Percentiles rank a stretch among this genome's conserved stretches.
Conservation (phyloP, 2,113 vertebrate genomes). For the Cyanistes caeruleus region DNA sequence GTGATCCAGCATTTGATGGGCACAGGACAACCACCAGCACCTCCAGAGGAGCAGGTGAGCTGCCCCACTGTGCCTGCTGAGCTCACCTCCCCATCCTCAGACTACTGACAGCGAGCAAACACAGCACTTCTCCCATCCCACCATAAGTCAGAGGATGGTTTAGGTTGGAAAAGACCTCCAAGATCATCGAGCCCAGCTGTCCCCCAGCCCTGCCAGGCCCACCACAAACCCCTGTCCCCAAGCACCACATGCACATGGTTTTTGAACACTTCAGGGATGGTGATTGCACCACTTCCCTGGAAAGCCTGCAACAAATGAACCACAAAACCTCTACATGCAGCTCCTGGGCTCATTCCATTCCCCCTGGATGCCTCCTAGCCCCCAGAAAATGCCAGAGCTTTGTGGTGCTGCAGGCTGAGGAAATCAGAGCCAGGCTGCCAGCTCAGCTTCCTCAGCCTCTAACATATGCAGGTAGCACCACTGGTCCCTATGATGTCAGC, state of each 20-base stretch:
- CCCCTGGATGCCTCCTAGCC: not conserved
- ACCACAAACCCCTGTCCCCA: not conserved
- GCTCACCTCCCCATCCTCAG: not conserved
- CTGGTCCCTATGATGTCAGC: constrained; percentile 14
- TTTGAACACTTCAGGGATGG: not conserved
- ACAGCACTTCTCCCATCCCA: not conserved
- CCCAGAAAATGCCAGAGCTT: not conserved
- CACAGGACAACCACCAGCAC: fast-evolving
- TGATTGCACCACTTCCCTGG: not conserved
- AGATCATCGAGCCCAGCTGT: fast-evolving
- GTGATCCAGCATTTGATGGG: not conserved
- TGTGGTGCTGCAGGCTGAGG: not conserved
- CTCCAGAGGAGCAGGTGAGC: not conserved
- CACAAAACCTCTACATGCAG: not conserved
- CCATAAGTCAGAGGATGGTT: not conserved
- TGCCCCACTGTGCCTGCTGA: not conserved
- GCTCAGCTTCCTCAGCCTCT: constrained; percentile 1
- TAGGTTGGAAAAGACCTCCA: not conserved
- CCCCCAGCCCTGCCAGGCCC: not conserved
- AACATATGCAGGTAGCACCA: not conserved
- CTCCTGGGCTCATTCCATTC: not conserved
- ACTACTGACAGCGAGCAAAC: not conserved
- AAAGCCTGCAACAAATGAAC: not conserved
- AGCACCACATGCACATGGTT: fast-evolving
- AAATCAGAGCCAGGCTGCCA: constrained; percentile 13